A percentile compares a stretch with the other conserved stretches of the same genome.
These are phyloP conservation scores for Glossophaga mutica DNA, from an alignment of 2,797 vertebrate species.

Conservation along the genomic window DNA sequence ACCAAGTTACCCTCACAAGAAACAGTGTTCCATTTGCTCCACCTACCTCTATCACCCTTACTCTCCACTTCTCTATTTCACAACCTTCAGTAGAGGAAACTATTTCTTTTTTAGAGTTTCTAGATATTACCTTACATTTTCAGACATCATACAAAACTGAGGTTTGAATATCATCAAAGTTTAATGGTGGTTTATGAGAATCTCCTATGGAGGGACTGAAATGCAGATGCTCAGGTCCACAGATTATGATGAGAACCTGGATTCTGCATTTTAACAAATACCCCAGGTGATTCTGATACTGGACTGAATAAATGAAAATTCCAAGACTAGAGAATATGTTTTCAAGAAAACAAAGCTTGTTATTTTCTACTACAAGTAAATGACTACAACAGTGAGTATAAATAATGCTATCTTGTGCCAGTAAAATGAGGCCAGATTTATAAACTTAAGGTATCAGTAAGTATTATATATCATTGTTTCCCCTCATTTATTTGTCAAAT, in stretches of 20 bases:
- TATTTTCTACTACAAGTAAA: not conserved
- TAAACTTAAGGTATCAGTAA: not conserved
- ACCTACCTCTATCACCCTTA: not conserved
- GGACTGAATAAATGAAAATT: not conserved
- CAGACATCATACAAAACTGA: not conserved
- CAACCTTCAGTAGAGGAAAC: not conserved
- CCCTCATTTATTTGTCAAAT: not conserved
- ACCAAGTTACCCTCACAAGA: constrained; percentile 2
- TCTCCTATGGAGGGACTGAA: not conserved
- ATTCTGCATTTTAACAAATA: not conserved
- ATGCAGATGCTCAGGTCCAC: not conserved
- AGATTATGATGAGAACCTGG: not conserved
- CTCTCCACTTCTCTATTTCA: constrained; percentile 15
- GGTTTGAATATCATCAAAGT: not conserved
- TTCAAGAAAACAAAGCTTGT: not conserved
- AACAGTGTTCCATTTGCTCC: constrained; percentile 41
- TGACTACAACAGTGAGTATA: not conserved
- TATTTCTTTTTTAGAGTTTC: not conserved
- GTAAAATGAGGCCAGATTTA: not conserved
- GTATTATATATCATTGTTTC: not conserved
- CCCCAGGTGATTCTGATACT: not conserved
- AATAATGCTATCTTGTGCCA: not conserved
- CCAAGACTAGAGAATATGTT: not conserved
- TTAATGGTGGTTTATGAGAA: not conserved
- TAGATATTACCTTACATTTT: not conserved